Base-by-base conservation (phyloP, 2,113 vertebrate genomes). In the Hystrix cristata region DNA sequence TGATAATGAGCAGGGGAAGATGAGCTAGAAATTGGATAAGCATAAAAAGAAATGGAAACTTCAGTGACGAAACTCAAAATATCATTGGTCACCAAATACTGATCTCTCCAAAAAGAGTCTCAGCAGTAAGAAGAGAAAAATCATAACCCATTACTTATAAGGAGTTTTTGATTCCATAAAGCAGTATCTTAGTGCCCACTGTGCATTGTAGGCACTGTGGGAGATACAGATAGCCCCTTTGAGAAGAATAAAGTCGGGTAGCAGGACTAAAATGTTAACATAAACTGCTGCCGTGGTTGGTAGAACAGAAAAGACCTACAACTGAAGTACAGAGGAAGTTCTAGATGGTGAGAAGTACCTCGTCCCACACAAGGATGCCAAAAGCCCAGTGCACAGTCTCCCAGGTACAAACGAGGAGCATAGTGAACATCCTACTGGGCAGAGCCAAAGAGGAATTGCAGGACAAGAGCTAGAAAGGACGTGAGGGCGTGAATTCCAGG, bases 1-100 rank as follows among this genome's bases (percentile, higher is more conserved):
- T 96, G 97, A 69, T 95, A 90, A 95, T 96, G 57, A 95, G 69
- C 13, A 46, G 2, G 57, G 3, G 31, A 25, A 43, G 93, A 92
- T 81, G 18, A 90, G 93, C 51, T 38, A 69, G 21, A 96, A 93
- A 72, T 59, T 67, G 34, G 31, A 21, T 59, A 71, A 78, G 18
- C 14, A 65, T 29, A 85, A 53, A 29, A 51, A 11, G n/a, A 88
- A 90, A 55, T 90, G 6, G 65, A 71, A 78, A 74, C 59, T 31
- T 62, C 31, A 31, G 51, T 51, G n/a, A 57, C 29, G 23, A 83
- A 90, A 62, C 14, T 53, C 13, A 80, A 64, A 97, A 67, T 5
- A n/a, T 48, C 19, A 57, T 19, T 76, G 7, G 2, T 72, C 19
- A 89, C 25, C 18, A 72, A 82, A 81, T 80, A 87, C 38, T 84